Percentiles rank a stretch among this genome's conserved stretches.
These are phyloP conservation scores for Pristionchus exspectatus DNA, from an alignment of 2,888 invertebrate species.

Conservation along the genomic window DNA sequence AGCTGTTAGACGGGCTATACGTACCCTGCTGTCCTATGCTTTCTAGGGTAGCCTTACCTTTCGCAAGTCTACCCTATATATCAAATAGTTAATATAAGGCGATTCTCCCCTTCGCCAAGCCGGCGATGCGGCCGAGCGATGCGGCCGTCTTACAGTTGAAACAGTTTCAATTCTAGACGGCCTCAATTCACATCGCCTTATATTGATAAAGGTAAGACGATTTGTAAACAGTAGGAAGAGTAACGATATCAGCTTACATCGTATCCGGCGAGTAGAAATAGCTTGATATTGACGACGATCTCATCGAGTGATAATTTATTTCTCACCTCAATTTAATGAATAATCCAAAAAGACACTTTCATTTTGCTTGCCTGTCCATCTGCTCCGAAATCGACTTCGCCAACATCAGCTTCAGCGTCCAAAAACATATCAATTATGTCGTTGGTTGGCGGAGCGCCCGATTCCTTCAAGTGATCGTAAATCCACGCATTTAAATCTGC, in stretches of 20 bases:
- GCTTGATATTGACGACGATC: slow-evolving; percentile 66
- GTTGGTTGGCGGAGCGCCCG: slow-evolving; percentile 2
- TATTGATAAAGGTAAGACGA: too few relatives aligned
- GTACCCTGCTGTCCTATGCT: too few relatives aligned
- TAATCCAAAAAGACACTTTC: not conserved
- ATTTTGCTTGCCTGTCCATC: not conserved
- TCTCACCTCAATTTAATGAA: not conserved
- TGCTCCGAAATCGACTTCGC: slow-evolving; percentile 16
- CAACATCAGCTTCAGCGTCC: slow-evolving; percentile 63
- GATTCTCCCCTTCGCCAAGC: too few relatives aligned
- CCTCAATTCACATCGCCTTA: too few relatives aligned
- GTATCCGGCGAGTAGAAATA: slow-evolving; percentile 76
- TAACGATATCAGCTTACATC: slow-evolving; percentile 79
- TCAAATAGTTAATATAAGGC: slow-evolving; percentile 75
- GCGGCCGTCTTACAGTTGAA: too few relatives aligned
- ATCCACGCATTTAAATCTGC: not conserved
- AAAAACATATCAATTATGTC: slow-evolving; percentile 77
- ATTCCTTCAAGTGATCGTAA: not conserved
- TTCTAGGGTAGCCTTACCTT: too few relatives aligned
- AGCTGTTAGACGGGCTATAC: too few relatives aligned
- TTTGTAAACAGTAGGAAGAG: not conserved
- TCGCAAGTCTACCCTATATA: too few relatives aligned
- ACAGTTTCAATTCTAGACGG: too few relatives aligned
- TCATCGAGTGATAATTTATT: slow-evolving; percentile 68
- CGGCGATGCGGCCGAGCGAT: too few relatives aligned